A percentile compares a stretch with the other conserved stretches of the same genome.
phyloP scores from a whole-genome alignment of 2,797 vertebrate species.

The Rhinichthys osculus region DNA sequence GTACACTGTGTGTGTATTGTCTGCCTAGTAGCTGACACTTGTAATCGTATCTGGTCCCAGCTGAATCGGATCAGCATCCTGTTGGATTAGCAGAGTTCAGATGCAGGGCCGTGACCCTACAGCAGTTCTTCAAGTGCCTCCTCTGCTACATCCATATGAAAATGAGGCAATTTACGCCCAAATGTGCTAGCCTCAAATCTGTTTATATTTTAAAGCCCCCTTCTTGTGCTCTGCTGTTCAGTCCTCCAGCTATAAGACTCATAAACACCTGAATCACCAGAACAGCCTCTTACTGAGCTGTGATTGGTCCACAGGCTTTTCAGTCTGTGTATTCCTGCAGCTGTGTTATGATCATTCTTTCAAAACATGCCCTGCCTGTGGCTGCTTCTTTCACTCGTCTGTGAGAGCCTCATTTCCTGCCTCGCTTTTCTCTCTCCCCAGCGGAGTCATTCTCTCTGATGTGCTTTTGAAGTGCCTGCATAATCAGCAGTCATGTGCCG shows the following conservation, averaged over 20 bases:
- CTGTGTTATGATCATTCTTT: constrained; percentile 38
- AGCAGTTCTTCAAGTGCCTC: neutral
- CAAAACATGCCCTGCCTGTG: constrained; percentile 7
- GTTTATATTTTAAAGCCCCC: neutral
- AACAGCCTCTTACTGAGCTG: neutral
- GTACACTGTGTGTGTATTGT: neutral
- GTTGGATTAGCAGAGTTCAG: constrained; percentile 56
- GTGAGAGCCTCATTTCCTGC: constrained; percentile 27
- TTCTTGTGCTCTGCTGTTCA: neutral
- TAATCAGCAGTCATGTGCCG: constrained; percentile 55
- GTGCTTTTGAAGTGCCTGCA: constrained; percentile 51
- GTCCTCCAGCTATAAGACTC: neutral
- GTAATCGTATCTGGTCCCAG: constrained; percentile 38
- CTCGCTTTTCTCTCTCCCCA: constrained; percentile 7
- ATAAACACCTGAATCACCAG: neutral
- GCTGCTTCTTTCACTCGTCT: constrained; percentile 3
- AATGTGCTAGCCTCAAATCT: neutral
- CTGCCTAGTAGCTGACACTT: neutral
- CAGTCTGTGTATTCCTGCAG: constrained; percentile 17
- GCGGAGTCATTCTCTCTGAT: constrained; percentile 48
- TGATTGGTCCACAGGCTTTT: neutral
- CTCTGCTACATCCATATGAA: neutral
- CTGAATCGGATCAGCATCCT: constrained; percentile 36
- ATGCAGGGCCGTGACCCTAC: constrained; percentile 9
- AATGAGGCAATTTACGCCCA: constrained; percentile 39